phyloP scores from a whole-genome alignment of 2,797 vertebrate species.

The Odontamblyopus lacepedii region DNA sequence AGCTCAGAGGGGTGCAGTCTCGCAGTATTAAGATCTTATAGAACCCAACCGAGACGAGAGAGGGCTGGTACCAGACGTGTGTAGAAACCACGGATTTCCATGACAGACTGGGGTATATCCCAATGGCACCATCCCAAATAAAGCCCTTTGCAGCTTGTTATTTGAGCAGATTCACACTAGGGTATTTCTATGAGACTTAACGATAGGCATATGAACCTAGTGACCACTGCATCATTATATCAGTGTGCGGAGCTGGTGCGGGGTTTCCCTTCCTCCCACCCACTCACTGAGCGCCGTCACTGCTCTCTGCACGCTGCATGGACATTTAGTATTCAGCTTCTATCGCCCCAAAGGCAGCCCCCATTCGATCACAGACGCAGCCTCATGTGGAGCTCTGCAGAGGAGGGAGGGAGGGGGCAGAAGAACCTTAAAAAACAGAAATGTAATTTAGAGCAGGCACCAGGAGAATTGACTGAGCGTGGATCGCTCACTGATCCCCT shows the following conservation, averaged over 20 bases:
- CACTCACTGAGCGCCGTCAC: slow-evolving; percentile 28
- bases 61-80: slow-evolving; percentile 7
- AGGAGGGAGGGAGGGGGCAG: slow-evolving; percentile 23
- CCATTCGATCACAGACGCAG: slow-evolving; percentile 43
- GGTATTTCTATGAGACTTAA: slow-evolving; percentile 5
- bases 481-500: slow-evolving; percentile 35
- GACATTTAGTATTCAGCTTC: slow-evolving; percentile 53
- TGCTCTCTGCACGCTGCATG: slow-evolving; percentile 27
- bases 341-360: slow-evolving; percentile 32
- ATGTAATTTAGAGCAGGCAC: slow-evolving; percentile 58
- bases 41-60: slow-evolving; percentile 18
- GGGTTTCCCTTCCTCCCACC: slow-evolving; percentile 62
- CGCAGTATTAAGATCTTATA: slow-evolving; percentile 54
- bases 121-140: slow-evolving; percentile 7
- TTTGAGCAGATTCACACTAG: background rate
- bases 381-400: slow-evolving; percentile 37
- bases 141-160: slow-evolving; percentile 11
- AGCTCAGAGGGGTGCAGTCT: slow-evolving; percentile 62
- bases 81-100: slow-evolving; percentile 20
- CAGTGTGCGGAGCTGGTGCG: slow-evolving; percentile 32
- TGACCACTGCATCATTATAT: slow-evolving; percentile 28
- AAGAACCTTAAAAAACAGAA: slow-evolving; percentile 29
- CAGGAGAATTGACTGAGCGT: slow-evolving; percentile 51
- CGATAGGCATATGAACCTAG: background rate
- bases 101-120: slow-evolving; percentile 19